These are phyloP conservation scores for Osmerus eperlanus DNA, from an alignment of 2,113 vertebrate genomes.

Conservation along the genomic window DNA sequence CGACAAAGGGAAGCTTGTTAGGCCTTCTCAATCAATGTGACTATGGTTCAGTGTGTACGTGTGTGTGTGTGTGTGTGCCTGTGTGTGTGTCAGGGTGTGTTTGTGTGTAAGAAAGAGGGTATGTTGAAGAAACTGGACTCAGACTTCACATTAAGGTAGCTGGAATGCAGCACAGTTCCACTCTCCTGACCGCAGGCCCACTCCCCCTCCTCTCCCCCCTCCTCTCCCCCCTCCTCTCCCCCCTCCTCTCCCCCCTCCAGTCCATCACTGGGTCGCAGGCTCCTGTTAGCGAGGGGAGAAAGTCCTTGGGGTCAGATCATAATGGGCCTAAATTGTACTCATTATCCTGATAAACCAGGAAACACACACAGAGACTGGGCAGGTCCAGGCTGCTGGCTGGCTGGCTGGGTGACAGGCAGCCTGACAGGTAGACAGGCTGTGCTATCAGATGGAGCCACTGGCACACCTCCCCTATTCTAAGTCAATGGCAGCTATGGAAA, in stretches of 20 bases:
- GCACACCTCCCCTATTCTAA: constrained; percentile 57
- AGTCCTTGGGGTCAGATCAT: constrained; percentile 65
- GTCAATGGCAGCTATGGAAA: constrained; percentile 56
- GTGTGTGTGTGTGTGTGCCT: constrained; percentile 8
- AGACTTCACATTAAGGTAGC: no score
- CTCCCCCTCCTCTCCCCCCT: no score
- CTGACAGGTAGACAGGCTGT: constrained; percentile 58
- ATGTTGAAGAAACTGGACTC: no score
- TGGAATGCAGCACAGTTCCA: no score
- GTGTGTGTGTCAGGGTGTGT: no score
- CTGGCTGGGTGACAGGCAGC: constrained; percentile 38
- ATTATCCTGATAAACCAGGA: constrained; percentile 67
- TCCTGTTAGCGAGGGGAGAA: constrained; percentile 62
- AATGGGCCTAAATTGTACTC: constrained; percentile 68
- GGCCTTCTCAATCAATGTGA: constrained; percentile 70
- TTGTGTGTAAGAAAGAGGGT: no score
- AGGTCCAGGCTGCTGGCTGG: no score
- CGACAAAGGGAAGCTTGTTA: constrained; percentile 81
- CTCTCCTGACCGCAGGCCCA: neutral
- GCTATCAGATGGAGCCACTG: constrained; percentile 64
- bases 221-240: no score
- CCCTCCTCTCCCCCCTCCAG: constrained; percentile 27
- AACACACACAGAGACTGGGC: constrained; percentile 32
- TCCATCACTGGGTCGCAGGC: constrained; percentile 66
- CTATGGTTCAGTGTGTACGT: neutral